phyloP scores from a whole-genome alignment of 2,797 vertebrate genomes.

The Cyclura pinguis region DNA sequence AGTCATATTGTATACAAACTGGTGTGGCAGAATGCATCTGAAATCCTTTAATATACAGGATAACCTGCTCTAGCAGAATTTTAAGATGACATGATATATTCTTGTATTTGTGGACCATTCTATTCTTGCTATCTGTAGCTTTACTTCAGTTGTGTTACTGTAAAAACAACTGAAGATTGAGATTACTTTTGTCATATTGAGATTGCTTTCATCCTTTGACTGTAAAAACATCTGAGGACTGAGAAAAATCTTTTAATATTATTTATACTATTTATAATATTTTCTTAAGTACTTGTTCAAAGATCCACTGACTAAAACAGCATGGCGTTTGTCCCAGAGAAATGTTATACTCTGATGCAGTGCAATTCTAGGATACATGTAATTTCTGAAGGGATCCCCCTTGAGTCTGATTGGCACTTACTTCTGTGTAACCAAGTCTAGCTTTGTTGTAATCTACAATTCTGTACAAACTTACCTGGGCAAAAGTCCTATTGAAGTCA shows the following conservation, averaged over 20 bases:
- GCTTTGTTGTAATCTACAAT: background rate
- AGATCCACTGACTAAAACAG: conserved; percentile 30
- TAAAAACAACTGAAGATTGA: background rate
- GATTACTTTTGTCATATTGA: background rate
- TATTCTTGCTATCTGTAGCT: conserved; percentile 42
- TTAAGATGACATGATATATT: conserved; percentile 2
- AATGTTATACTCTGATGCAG: background rate
- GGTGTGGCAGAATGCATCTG: conserved; percentile 21
- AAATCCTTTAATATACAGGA: conserved; percentile 40
- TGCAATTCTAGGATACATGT: background rate
- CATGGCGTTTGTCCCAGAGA: background rate
- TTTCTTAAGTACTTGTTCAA: conserved; percentile 48
- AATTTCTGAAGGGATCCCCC: background rate
- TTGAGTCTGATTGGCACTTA: background rate
- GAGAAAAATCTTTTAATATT: conserved; percentile 11
- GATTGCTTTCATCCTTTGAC: conserved; percentile 23
- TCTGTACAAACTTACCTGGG: background rate
- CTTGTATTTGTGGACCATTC: conserved; percentile 37
- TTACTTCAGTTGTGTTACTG: conserved; percentile 11
- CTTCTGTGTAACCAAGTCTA: background rate
- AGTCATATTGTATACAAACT: conserved; percentile 21
- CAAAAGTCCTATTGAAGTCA: background rate
- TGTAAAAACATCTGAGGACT: conserved; percentile 28
- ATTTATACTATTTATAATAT: background rate
- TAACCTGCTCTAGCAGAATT: conserved; percentile 12